phyloP scores from a whole-genome alignment of 2,113 vertebrate species.

The Hemichromis elongatus region DNA sequence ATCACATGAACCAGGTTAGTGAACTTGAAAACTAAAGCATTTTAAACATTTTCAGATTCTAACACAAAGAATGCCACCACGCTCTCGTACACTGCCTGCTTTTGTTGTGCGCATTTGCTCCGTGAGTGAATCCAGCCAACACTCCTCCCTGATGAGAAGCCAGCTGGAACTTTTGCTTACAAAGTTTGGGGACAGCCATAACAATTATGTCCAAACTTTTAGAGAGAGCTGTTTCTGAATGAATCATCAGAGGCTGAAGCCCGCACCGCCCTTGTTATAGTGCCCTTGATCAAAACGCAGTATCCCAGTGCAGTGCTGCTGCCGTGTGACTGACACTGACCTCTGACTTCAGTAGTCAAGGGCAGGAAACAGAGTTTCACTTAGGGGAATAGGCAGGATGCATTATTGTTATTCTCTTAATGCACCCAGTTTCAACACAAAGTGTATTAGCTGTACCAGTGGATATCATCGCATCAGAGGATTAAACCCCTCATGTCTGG shows the following conservation, averaged over 20 bases:
- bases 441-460: not conserved
- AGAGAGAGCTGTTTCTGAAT: not conserved
- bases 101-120: not conserved
- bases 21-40: not conserved
- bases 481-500: not conserved
- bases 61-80: not conserved
- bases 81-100: not conserved
- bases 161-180: slow-evolving; percentile 41
- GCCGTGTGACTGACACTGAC: not conserved
- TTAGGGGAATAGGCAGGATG: not conserved
- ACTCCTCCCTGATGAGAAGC: not conserved
- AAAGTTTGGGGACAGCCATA: not conserved
- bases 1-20: slow-evolving; percentile 64
- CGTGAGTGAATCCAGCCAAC: not conserved
- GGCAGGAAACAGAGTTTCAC: not conserved
- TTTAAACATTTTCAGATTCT: not conserved
- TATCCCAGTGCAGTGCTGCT: not conserved
- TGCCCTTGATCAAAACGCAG: not conserved
- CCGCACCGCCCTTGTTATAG: not conserved
- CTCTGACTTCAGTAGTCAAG: slow-evolving; percentile 5
- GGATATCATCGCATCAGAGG: not conserved
- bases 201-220: not conserved
- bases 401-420: not conserved
- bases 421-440: not conserved
- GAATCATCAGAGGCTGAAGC: not conserved